A percentile compares a stretch with the other conserved stretches of the same genome.
Evolutionary conservation across 1,140 invertebrate species (phyloP).

Genomic region (Lepidurus couesii): DNA sequence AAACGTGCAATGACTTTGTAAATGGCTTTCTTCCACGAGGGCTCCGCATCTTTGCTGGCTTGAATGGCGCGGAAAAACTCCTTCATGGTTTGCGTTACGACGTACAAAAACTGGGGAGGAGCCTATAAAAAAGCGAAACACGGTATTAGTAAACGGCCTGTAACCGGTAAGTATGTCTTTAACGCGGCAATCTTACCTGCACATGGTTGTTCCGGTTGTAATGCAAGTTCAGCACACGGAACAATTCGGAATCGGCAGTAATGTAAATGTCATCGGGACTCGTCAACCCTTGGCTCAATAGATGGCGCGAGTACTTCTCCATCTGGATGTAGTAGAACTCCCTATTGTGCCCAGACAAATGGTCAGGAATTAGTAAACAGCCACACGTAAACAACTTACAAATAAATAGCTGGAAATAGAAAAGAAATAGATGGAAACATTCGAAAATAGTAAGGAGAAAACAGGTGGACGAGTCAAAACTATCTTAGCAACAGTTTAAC

Average conservation of each 20-base stretch:
- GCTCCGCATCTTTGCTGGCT: constrained; percentile 90
- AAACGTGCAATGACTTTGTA: constrained; percentile 99
- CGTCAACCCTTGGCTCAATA: constrained; percentile 92
- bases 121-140: constrained; percentile 61
- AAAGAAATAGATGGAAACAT: neutral
- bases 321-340: constrained; percentile 99
- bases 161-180: neutral
- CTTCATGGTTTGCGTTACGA: constrained; percentile 91
- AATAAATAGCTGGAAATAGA: neutral
- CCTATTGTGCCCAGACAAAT: constrained; percentile 56
- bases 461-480: too few species aligned
- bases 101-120: constrained; percentile 90
- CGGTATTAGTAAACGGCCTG: neutral
- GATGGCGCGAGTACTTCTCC: constrained; percentile 99
- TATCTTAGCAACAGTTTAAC: too few species aligned
- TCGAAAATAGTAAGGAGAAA: too few species aligned
- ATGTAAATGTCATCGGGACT: constrained; percentile 88
- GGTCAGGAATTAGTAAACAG: neutral
- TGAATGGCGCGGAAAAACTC: constrained; percentile 98
- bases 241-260: constrained; percentile 90
- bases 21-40: constrained; percentile 99
- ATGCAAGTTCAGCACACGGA: constrained; percentile 95
- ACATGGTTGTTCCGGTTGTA: constrained; percentile 99
- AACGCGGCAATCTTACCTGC: constrained; percentile 67
- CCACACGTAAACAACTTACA: neutral